phyloP scores from a whole-genome alignment of 2,113 vertebrate species.

The Diadophis punctatus region DNA sequence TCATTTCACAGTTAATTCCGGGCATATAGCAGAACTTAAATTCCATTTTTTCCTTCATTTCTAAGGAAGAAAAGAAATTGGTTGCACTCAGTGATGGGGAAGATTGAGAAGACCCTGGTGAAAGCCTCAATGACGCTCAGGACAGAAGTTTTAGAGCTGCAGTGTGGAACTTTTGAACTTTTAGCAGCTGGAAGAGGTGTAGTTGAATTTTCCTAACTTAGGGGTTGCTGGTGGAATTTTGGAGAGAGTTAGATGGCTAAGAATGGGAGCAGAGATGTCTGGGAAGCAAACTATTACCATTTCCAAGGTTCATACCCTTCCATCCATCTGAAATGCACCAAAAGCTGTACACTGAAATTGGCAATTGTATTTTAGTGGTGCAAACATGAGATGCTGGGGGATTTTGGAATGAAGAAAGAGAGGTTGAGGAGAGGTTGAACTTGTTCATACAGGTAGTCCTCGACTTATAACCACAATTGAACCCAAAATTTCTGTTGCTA shows the following conservation, averaged over 20 bases:
- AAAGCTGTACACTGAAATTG: not conserved
- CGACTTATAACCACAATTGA: not conserved
- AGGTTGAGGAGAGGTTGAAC: not conserved
- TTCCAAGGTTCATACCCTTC: not conserved
- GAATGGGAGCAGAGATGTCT: not conserved
- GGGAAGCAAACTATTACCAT: not conserved
- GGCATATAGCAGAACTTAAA: not conserved
- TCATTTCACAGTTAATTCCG: not conserved
- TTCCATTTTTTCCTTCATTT: not conserved
- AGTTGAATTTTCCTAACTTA: not conserved
- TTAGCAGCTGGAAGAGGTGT: not conserved
- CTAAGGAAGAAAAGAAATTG: not conserved
- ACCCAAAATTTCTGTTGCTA: not conserved
- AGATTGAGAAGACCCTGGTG: not conserved
- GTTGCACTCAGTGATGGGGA: not conserved
- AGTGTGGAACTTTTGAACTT: not conserved
- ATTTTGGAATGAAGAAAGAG: not conserved
- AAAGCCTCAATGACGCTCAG: not conserved
- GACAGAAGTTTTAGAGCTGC: not conserved
- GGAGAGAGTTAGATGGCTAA: not conserved
- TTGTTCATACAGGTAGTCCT: not conserved
- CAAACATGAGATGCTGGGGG: not conserved
- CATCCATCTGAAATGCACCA: not conserved
- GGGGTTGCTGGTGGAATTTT: not conserved
- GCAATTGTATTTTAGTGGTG: not conserved